These are phyloP conservation scores for Trematocara caparti DNA, from an alignment of 2,797 vertebrate species.

Conservation along the genomic window DNA sequence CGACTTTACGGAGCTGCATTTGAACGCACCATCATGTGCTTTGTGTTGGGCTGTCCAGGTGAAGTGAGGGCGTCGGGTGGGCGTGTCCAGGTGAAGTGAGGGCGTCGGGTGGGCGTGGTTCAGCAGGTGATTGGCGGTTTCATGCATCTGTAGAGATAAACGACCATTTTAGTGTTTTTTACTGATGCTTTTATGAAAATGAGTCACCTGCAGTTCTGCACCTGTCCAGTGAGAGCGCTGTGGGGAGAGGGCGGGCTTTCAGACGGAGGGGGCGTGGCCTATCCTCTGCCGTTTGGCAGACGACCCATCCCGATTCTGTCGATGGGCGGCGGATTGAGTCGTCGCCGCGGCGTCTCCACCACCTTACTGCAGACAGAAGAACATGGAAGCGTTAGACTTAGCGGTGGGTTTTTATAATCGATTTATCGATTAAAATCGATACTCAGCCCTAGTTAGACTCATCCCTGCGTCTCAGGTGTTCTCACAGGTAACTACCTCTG, in stretches of 20 bases:
- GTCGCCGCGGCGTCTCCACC: conserved; percentile 75
- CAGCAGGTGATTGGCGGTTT: conserved; percentile 22
- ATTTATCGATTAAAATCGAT: too few relatives aligned
- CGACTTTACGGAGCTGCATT: neutral
- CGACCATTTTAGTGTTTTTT: neutral
- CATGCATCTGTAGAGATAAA: conserved; percentile 28
- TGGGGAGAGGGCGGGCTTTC: neutral
- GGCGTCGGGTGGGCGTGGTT: neutral
- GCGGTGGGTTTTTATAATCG: too few relatives aligned
- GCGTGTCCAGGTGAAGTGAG: neutral
- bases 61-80: neutral
- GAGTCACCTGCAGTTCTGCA: neutral
- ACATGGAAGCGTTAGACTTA: neutral
- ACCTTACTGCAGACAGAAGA: conserved; percentile 72
- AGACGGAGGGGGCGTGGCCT: conserved; percentile 13
- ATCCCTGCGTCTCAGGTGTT: neutral
- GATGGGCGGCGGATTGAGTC: conserved; percentile 81
- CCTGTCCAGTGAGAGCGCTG: conserved; percentile 33
- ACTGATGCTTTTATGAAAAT: neutral
- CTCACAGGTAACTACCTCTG: conserved; percentile 36
- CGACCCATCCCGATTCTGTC: conserved; percentile 85
- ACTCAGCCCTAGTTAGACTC: neutral
- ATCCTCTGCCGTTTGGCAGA: conserved; percentile 80
- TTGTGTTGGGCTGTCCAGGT: neutral
- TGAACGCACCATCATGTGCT: conserved; percentile 24